Evolutionary conservation across 1,140 invertebrate genomes (phyloP).

Genomic region (Platyscapa corneri): DNA sequence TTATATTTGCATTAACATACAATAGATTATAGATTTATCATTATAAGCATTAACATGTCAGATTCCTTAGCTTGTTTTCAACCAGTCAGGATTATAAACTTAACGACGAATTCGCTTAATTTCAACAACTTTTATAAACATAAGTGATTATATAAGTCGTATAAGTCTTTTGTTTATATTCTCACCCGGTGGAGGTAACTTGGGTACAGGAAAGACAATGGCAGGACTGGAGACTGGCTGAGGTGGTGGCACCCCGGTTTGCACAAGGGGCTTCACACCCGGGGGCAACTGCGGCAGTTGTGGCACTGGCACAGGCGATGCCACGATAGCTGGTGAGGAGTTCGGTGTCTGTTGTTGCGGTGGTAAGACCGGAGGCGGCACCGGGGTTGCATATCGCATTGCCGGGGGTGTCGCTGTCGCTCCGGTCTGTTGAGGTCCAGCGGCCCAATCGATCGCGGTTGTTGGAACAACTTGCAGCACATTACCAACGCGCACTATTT

Average conservation of each 20-base stretch:
- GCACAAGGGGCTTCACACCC: conserved; percentile 40
- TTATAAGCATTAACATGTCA: too few species aligned
- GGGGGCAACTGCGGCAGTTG: conserved; percentile 24
- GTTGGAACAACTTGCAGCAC: conserved; percentile 71
- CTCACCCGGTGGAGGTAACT: conserved; percentile 53
- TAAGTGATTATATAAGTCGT: too few species aligned
- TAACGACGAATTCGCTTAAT: too few species aligned
- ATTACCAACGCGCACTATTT: conserved; percentile 66
- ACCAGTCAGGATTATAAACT: too few species aligned
- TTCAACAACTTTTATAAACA: too few species aligned
- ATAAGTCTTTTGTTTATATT: not conserved
- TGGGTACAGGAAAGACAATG: conserved; percentile 60
- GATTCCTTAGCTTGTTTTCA: too few species aligned
- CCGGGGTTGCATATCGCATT: conserved; percentile 1
- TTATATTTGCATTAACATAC: too few species aligned
- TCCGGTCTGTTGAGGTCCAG: not conserved
- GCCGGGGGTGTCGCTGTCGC: not conserved
- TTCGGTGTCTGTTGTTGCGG: not conserved
- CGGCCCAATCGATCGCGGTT: conserved; percentile 67
- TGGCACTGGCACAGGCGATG: conserved; percentile 46
- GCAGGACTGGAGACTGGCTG: conserved; percentile 59
- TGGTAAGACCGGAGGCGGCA: not conserved
- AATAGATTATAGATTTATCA: too few species aligned
- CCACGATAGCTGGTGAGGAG: conserved; percentile 36
- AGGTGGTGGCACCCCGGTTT: conserved; percentile 61